Base-by-base conservation (phyloP, 2,888 invertebrate species). In the Scotopteryx bipunctaria region DNA sequence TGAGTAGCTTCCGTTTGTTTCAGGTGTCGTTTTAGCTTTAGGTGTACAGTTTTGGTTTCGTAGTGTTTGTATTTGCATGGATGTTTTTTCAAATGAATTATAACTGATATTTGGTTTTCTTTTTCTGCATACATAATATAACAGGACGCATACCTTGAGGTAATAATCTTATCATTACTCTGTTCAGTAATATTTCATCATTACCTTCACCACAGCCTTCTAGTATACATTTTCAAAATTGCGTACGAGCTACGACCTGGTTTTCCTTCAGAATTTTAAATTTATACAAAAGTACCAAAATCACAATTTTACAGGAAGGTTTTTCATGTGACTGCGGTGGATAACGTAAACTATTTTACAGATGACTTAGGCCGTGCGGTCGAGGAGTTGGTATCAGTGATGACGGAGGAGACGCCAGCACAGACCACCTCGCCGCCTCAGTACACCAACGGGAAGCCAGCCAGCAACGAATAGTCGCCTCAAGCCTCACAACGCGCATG, bases 351-450 rank as follows among this genome's bases (percentile, higher is more conserved):
- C 9, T 42, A 1, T 46, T 25, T 90, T 87, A 37, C 91, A 94
- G 96, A 95, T 79, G 96, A 97, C 85, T 92, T 97, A 63, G 96
- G 96, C 50, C 94, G 94, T 82, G 97, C 96, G 52, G 96, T 97
- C 65, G 96, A 96, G 73, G 95, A 96, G 74, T 91, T 98, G 72
- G 98, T 98, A 60, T 95, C 95, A 35, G 97, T 96, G 43, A 97
- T 98, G 93, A 95, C 97, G 74, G 96, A 97, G 74, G 93, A 92
- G 17, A 75, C 49, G 78, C 69, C 58, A 69, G 70, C 59, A 56
- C 76, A 64, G 53, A 67, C 60, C 43, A 65, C 66, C 55, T 77
- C 88, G 33, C 91, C 91, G 42, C 91, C 91, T 36, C 86, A 89
- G 53, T 91, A 91, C 76, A 82, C 85, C 67, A 91, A 89, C 76